These are phyloP conservation scores for Spea hammondii DNA, from an alignment of 2,797 vertebrate species.

Conservation along the genomic window DNA sequence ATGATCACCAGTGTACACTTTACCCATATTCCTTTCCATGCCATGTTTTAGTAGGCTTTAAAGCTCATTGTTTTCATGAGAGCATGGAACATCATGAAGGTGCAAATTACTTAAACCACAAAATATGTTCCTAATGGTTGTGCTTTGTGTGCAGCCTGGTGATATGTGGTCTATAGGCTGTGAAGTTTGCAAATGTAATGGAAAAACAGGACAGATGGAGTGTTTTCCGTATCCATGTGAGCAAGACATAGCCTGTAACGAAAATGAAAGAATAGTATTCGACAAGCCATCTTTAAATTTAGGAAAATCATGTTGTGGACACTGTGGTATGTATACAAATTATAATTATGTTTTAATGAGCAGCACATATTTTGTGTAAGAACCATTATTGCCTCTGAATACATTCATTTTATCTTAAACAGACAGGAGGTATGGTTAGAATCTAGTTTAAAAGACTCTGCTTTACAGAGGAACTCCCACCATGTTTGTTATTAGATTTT, in stretches of 20 bases:
- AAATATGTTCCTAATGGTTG: not conserved
- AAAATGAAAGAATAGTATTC: constrained; percentile 20
- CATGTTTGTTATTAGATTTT: no score
- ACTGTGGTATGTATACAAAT: constrained; percentile 27
- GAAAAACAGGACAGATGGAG: not conserved
- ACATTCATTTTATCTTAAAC: no score
- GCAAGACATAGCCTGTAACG: not conserved
- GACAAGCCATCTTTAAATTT: not conserved
- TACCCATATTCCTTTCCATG: no score
- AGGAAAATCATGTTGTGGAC: constrained; percentile 31
- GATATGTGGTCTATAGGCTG: constrained; percentile 5
- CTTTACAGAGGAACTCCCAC: no score
- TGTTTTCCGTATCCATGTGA: constrained; percentile 10
- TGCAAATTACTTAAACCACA: not conserved
- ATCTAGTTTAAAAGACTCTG: no score
- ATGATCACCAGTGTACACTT: no score
- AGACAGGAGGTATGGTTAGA: no score
- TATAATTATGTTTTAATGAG: not conserved
- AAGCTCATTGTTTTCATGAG: no score
- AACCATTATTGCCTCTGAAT: no score
- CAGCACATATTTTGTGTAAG: no score
- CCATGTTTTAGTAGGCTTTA: no score
- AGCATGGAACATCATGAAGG: no score
- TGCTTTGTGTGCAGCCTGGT: constrained; percentile 17
- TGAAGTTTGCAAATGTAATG: constrained; percentile 21